Evolutionary conservation across 35 echinoderm and acorn worm species (phyloP).

Genomic region (Amphiura filiformis): DNA sequence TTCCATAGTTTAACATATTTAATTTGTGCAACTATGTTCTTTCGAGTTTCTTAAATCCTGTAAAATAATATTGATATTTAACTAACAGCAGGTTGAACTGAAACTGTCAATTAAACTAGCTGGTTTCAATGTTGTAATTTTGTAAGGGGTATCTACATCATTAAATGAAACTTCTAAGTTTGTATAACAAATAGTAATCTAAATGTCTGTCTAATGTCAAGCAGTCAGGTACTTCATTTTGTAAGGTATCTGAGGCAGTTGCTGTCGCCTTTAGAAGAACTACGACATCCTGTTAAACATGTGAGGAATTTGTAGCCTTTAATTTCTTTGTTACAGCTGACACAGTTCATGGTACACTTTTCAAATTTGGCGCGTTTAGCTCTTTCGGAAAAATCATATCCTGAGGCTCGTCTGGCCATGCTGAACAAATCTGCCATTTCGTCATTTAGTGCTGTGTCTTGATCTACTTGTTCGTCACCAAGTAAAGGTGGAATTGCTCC

Average conservation of each 20-base stretch:
- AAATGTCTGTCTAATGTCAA: too few species aligned
- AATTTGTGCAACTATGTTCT: too few species aligned
- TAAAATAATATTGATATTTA: too few species aligned
- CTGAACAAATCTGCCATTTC: neutral
- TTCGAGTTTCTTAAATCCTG: too few species aligned
- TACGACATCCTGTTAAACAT: neutral
- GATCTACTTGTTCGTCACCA: neutral
- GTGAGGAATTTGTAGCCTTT: neutral
- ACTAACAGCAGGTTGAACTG: too few species aligned
- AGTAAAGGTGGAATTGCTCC: neutral
- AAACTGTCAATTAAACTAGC: too few species aligned
- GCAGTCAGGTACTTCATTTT: neutral
- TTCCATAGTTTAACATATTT: too few species aligned
- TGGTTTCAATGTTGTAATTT: too few species aligned
- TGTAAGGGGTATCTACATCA: too few species aligned
- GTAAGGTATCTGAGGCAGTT: neutral
- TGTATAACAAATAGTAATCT: too few species aligned
- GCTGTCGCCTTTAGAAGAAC: neutral
- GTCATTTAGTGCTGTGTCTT: neutral
- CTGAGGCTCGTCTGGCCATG: neutral
- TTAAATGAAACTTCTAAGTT: too few species aligned
- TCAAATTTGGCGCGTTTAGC: neutral
- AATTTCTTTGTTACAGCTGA: conserved; percentile 6
- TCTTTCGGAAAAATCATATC: neutral
- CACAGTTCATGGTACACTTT: neutral